Conservation (phyloP, 2,888 invertebrate genomes). For the Drosophila gaucha region DNA sequence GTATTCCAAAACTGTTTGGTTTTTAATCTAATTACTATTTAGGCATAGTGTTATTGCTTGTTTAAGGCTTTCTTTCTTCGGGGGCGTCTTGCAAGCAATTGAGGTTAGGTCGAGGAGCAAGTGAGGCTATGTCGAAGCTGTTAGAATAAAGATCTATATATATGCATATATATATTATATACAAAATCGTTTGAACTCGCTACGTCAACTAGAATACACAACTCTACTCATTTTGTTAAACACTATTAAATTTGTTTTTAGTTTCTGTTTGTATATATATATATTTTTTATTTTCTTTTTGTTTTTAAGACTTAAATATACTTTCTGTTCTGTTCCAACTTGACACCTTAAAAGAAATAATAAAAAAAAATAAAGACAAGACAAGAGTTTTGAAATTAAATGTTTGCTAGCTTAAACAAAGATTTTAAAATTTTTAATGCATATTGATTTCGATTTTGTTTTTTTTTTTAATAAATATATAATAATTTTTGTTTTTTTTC, state of each 20-base stretch:
- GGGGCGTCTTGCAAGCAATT: not conserved
- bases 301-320: slow-evolving; percentile 32
- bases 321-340: slow-evolving; percentile 40
- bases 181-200: slow-evolving; percentile 32
- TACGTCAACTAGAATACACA: slow-evolving; percentile 46
- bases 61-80: no score
- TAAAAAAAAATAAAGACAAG: slow-evolving; percentile 9
- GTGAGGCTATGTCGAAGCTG: not conserved
- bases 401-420: slow-evolving; percentile 1
- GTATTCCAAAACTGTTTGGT: slow-evolving; percentile 3
- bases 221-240: slow-evolving; percentile 41
- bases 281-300: slow-evolving; percentile 4
- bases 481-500: not conserved
- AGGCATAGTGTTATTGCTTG: not conserved
- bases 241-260: slow-evolving; percentile 18
- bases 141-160: no score
- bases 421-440: slow-evolving; percentile 1
- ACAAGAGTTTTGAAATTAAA: slow-evolving; percentile 4
- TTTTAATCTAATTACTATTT: not conserved
- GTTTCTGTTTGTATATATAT: slow-evolving; percentile 2
- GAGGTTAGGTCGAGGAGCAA: not conserved
- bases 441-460: not conserved
- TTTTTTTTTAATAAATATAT: slow-evolving; percentile 17
- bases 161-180: slow-evolving; percentile 14
- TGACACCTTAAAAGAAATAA: slow-evolving; percentile 19